Base-by-base conservation (phyloP, 1,140 invertebrate genomes). In the Telenomus remus region DNA sequence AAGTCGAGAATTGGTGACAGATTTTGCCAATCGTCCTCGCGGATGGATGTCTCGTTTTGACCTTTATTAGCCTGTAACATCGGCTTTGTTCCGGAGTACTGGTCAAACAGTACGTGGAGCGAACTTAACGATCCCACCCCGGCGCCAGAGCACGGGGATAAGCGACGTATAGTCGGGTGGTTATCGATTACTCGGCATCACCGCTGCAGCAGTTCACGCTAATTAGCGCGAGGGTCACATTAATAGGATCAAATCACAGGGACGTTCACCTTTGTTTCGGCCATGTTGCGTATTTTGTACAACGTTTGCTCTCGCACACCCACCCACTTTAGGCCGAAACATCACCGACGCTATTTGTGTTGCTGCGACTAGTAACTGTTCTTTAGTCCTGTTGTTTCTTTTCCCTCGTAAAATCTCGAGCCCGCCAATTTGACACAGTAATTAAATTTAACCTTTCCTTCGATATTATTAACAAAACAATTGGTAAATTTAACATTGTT, bases 171-270 rank as follows among this genome's bases (percentile, higher is more conserved):
- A 76, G 78, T 76, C 74, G 78, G 73, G 64, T 79, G 78, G 78
- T 76, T 76, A 79, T 79, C 78, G 78, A 76, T 79, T 79, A 79
- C 69, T 53, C 66, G 70, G 79, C 77, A 80, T 81, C 81, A 80
- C 80, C 76, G 74, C 76, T 76, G 76, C 80, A 80, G 78, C 81
- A 83, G 80, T 81, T 80, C 78, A 83, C 81, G 79, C 81, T 83
- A 83, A 83, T 83, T 83, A 83, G 80, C 80, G 76, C 79, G 77
- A 80, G 79, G 79, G 77, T 81, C 74, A 78, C 80, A 83, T 83
- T 83, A 83, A 81, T 83, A 80, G 79, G 80, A 83, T 83, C 80
- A 81, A 83, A 81, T 82, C 79, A 80, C 81, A 79, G 81, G 79
- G 78, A 80, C 81, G 78, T 80, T 81, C 76, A 82, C 81, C 81